phyloP scores from a whole-genome alignment of 2,888 invertebrate genomes.

The Myopa tessellatipennis region DNA sequence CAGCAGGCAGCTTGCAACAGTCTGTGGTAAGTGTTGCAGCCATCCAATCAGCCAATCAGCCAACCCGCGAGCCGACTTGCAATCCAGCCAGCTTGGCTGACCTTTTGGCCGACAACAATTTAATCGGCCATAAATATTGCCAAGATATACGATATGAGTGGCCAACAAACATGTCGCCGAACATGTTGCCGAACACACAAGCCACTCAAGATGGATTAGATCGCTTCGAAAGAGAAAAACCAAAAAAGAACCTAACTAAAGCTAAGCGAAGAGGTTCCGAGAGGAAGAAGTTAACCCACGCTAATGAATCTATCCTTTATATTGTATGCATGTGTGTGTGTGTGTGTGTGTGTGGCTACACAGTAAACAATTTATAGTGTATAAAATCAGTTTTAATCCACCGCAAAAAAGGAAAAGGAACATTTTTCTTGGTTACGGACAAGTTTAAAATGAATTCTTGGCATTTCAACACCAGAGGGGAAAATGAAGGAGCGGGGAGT shows the following conservation, averaged over 20 bases:
- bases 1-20: too few species aligned
- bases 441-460: too few species aligned
- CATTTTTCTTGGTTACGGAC: too few species aligned
- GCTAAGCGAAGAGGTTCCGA: too few species aligned
- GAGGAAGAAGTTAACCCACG: not conserved
- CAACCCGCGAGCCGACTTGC: not conserved
- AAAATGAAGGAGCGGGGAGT: too few species aligned
- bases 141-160: slow-evolving; percentile 18
- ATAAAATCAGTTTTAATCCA: too few species aligned
- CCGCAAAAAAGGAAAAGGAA: too few species aligned
- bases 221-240: not conserved
- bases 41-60: not conserved
- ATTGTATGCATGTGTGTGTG: not conserved
- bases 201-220: not conserved
- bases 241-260: not conserved
- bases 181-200: slow-evolving; percentile 13
- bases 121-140: slow-evolving; percentile 42
- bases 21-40: not conserved
- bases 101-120: slow-evolving; percentile 45
- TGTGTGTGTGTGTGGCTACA: not conserved
- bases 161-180: slow-evolving; percentile 29
- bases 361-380: too few species aligned
- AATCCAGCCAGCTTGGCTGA: slow-evolving; percentile 23
- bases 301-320: not conserved
- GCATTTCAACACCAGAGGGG: too few species aligned